phyloP scores from a whole-genome alignment of 30 jellyfish, hydroid and myxozoan genomes.

The Cassiopea andromeda region DNA sequence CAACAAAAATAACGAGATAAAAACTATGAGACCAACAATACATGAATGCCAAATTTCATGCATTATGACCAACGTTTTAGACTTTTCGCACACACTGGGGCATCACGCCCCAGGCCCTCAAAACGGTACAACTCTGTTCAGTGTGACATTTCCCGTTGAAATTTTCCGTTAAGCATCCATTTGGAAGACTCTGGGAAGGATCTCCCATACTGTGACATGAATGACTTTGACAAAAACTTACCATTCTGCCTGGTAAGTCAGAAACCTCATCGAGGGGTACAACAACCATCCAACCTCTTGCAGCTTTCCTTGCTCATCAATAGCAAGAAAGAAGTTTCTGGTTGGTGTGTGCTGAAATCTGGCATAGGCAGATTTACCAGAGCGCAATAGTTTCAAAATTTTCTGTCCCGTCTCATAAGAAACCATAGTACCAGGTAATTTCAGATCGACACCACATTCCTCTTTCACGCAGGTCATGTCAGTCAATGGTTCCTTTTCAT shows the following conservation, averaged over 20 bases:
- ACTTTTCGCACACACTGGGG: no score
- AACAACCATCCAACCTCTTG: slow-evolving; percentile 98
- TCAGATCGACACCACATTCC: slow-evolving; percentile 80
- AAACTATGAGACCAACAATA: no score
- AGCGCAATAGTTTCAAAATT: slow-evolving; percentile 45
- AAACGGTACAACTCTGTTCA: no score
- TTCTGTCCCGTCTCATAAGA: slow-evolving; percentile 77
- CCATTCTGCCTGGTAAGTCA: slow-evolving; percentile 97
- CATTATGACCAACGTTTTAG: no score
- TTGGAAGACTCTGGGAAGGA: no score
- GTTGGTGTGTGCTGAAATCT: slow-evolving; percentile 94
- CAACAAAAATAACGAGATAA: no score
- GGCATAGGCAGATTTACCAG: slow-evolving; percentile 61
- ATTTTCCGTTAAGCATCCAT: no score
- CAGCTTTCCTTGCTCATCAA: slow-evolving; percentile 93
- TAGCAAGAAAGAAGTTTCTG: slow-evolving; percentile 89
- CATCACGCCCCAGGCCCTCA: no score
- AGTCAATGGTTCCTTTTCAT: slow-evolving; percentile 59
- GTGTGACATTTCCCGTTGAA: no score
- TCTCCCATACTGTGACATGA: not conserved
- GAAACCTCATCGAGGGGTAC: slow-evolving; percentile 91
- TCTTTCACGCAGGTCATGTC: slow-evolving; percentile 94
- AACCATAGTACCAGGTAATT: slow-evolving; percentile 91
- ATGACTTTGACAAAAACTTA: slow-evolving; percentile 24
- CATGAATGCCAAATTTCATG: no score